Base-by-base conservation (phyloP, 2,113 vertebrate genomes). In the Larimichthys crocea region DNA sequence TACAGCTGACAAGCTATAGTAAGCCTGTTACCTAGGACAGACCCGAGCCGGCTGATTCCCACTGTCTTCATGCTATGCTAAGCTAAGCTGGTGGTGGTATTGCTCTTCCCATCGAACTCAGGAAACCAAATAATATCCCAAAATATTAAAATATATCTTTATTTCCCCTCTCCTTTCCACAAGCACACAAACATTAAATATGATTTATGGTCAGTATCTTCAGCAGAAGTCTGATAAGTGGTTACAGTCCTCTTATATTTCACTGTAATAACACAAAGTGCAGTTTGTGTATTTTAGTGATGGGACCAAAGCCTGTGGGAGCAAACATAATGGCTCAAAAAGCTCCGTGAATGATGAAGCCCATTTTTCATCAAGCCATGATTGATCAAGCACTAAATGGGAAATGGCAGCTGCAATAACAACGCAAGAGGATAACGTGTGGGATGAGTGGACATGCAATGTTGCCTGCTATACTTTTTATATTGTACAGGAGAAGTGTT, bases 331-430 rank as follows among this genome's bases (percentile, higher is more conserved):
- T 77, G 52, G n/a, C 56, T 70, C 26, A 56, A 49, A 74, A 74
- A 56, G 35, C 68, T 66, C 52, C 29, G 52, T 69, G 26, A 55
- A 64, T 70, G 74, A 81, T 60, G 79, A 55, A 56, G 60, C 42
- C 42, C 60, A 79, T 89, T 88, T 85, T 82, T 89, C 81, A 87
- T 50, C 20, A 78, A 79, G 61, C 57, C 65, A 67, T 85, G 89
- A 91, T 68, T 82, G 88, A 91, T 85, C 69, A 62, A 72, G 56
- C 61, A 26, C 22, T 60, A 78, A 84, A 92, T 88, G 46, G 56
- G 17, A 81, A 87, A 83, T 59, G 76, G 56, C 85, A 83, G 64
- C 76, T 48, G 62, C 82, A 72, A 74, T 73, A 81, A 56, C 82
- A 81, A 19, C 56, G 50, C 57, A 7, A 56, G 46, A 61, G 17